Evolutionary conservation across 2,113 vertebrate species (phyloP).

Genomic region (Bostrychus sinensis): DNA sequence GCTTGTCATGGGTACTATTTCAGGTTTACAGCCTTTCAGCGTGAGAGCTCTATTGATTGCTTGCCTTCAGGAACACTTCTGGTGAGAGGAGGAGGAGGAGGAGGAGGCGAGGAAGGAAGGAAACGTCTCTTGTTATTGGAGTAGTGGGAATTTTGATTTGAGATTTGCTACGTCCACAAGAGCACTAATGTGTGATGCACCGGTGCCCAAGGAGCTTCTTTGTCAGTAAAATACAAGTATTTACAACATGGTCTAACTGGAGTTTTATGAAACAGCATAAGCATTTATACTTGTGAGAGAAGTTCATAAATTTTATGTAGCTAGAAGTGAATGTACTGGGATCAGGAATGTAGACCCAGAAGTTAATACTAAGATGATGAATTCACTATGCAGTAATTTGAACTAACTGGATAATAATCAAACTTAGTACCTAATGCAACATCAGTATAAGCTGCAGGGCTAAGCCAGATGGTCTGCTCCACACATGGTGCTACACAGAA

Average conservation of each 20-base stretch:
- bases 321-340: neutral
- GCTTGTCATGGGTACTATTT: slow-evolving; percentile 73
- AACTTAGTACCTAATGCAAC: too few species aligned
- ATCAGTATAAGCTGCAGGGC: too few species aligned
- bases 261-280: slow-evolving; percentile 6
- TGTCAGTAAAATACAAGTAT: slow-evolving; percentile 14
- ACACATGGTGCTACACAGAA: too few species aligned
- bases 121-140: slow-evolving; percentile 44
- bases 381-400: neutral
- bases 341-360: neutral
- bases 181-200: slow-evolving; percentile 28
- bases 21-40: slow-evolving; percentile 71
- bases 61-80: slow-evolving; percentile 67
- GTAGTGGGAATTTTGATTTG: slow-evolving; percentile 39
- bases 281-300: slow-evolving; percentile 4
- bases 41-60: slow-evolving; percentile 72
- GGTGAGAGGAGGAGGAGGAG: slow-evolving; percentile 39
- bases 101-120: neutral
- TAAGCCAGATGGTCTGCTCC: too few species aligned
- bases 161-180: slow-evolving; percentile 29
- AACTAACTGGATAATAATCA: neutral
- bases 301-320: slow-evolving; percentile 3
- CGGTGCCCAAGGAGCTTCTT: neutral
- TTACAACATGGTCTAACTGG: slow-evolving; percentile 19
- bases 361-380: neutral